A percentile compares a stretch with the other conserved stretches of the same genome.
Conservation (phyloP, 2,888 invertebrate genomes). For the Protophormia terraenovae region DNA sequence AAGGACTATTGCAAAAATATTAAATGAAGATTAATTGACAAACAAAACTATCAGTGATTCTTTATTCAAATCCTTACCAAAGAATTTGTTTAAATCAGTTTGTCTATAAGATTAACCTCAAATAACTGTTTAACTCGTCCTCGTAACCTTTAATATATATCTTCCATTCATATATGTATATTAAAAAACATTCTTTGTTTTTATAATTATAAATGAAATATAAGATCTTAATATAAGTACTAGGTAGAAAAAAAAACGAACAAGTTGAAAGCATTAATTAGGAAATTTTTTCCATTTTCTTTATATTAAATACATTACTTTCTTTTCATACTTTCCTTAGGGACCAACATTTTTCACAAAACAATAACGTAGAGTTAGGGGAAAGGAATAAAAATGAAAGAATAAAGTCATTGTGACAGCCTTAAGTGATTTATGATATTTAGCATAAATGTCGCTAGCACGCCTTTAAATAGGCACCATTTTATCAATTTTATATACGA, state of each 20-base stretch:
- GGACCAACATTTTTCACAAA: neutral
- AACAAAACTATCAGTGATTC: too few relatives aligned
- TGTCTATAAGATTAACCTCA: too few relatives aligned
- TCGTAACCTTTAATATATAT: neutral
- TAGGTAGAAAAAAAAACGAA: neutral
- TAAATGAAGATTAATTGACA: too few relatives aligned
- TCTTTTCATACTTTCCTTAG: neutral
- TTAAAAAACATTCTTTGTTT: neutral
- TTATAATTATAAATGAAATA: neutral
- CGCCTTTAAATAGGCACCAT: conserved; percentile 57
- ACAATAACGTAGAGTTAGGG: neutral
- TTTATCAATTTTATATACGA: conserved; percentile 36
- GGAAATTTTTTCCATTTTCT: neutral
- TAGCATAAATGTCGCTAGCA: conserved; percentile 50
- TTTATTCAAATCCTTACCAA: too few relatives aligned
- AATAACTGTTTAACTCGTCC: neutral
- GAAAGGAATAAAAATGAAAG: neutral
- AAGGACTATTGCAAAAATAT: too few relatives aligned
- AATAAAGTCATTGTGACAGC: conserved; percentile 56
- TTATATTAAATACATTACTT: neutral
- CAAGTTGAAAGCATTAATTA: conserved; percentile 34
- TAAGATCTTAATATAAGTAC: neutral
- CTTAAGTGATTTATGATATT: conserved; percentile 64
- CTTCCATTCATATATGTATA: neutral
- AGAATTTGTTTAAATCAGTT: too few relatives aligned